Evolutionary conservation across 2,797 vertebrate genomes (phyloP), one percentile per base, ranked within the genome.

Genomic region (Mormyrus proboscirostris): DNA sequence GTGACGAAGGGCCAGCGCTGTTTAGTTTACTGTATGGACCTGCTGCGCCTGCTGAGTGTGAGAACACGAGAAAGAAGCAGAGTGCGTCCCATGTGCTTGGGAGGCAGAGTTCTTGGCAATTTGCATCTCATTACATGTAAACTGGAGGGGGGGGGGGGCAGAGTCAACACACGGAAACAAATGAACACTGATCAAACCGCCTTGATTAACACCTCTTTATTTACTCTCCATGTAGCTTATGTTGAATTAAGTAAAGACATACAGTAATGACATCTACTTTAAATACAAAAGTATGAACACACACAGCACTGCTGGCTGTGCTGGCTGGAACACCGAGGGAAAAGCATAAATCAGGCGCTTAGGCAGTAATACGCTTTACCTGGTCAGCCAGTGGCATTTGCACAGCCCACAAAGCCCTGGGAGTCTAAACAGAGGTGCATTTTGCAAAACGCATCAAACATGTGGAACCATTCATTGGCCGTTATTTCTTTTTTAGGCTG

Each of bases 191-290:
- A 25, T 83, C 33, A 49, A 50, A 84, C 92, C 88, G 90, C 87
- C 90, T 92, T 89, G 87, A 90, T 88, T 89, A 90, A 90, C 50
- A 50, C 22, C 82, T 92, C 89, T 95, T 96, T 95, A 95, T 95
- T 95, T 0, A 94, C 92, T 94, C 93, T 89, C 93, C 87, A 93
- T 92, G 91, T 95, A 96, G 95, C 95, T 96, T 96, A 96, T 96
- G 94, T 93, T 89, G 84, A 91, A 57, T 53, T 91, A 91, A 93
- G 41, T 90, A 88, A 90, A 91, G 90, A 92, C 73, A 90, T 90
- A 49, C 53, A 88, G 47, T 19, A 86, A 87, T 84, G 55, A 91
- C 88, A 65, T 89, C 33, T 84, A 55, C 86, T 83, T 90, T 89
- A 73, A 91, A 90, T 90, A 79, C 73, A 89, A 62, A 51, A 16